These are phyloP conservation scores for Tapera naevia DNA, from an alignment of 2,797 vertebrate species.

Conservation along the genomic window DNA sequence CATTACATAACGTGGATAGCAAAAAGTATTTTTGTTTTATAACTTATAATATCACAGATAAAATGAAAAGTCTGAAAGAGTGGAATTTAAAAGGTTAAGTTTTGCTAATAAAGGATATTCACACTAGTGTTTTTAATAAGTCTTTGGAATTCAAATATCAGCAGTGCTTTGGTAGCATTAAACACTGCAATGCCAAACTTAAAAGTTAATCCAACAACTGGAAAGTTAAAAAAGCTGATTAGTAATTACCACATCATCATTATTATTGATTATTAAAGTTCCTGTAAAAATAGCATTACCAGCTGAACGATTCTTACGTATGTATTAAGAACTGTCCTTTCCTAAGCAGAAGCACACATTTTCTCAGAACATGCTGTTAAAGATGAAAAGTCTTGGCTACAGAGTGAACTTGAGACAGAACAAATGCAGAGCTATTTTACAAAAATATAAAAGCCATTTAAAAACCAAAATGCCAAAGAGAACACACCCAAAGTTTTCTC, in stretches of 20 bases:
- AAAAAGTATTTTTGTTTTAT: not conserved
- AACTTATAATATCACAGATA: not conserved
- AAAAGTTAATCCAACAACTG: not conserved
- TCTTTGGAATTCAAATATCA: not conserved
- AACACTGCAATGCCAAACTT: not conserved
- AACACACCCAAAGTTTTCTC: slow-evolving; percentile 81
- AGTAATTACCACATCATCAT: not conserved
- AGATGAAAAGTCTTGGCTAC: not conserved
- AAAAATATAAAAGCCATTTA: not conserved
- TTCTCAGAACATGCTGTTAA: not conserved
- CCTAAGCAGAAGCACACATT: not conserved
- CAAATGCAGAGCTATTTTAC: not conserved
- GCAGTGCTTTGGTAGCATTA: not conserved
- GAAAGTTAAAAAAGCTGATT: not conserved
- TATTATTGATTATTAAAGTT: not conserved
- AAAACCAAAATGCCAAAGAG: not conserved
- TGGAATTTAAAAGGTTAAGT: not conserved
- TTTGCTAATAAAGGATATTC: not conserved
- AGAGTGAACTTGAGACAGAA: not conserved
- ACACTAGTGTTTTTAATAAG: not conserved
- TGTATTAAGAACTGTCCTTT: not conserved
- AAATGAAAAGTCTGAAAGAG: not conserved
- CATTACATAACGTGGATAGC: not conserved
- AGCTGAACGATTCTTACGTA: not conserved
- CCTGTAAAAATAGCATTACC: not conserved